Evolutionary conservation across 2,888 invertebrate species (phyloP).

Genomic region (Stegophylla sp.): DNA sequence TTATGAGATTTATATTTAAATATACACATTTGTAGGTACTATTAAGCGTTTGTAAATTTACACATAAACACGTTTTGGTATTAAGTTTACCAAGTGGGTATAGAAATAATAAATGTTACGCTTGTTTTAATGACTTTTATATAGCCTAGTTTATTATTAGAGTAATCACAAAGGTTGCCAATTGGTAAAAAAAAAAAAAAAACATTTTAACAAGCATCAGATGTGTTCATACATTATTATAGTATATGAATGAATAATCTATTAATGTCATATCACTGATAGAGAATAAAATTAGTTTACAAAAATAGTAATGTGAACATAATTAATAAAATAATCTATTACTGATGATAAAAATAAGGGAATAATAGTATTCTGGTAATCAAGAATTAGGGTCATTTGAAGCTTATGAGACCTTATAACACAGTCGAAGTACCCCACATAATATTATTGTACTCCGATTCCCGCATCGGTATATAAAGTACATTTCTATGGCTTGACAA

Average conservation of each 20-base stretch:
- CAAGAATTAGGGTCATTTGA: constrained; percentile 45
- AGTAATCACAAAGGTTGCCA: not conserved
- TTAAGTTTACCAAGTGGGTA: not conserved
- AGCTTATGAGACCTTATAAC: constrained; percentile 50
- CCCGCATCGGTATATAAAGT: not conserved
- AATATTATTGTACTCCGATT: not conserved
- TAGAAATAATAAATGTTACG: not conserved
- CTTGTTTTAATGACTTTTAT: constrained; percentile 3
- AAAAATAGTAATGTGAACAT: not conserved
- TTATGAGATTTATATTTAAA: not conserved
- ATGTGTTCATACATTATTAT: no score
- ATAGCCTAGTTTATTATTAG: not conserved
- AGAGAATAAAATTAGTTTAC: not conserved
- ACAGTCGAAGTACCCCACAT: not conserved
- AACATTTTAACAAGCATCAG: no score
- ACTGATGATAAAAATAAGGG: not conserved
- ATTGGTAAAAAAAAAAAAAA: not conserved
- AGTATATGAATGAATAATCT: not conserved
- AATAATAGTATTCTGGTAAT: constrained; percentile 21
- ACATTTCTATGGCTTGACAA: constrained; percentile 34
- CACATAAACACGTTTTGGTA: not conserved
- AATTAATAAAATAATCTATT: not conserved
- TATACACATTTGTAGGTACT: no score
- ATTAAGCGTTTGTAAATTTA: no score
- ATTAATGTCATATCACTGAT: not conserved